phyloP scores from a whole-genome alignment of 2,888 invertebrate genomes.

The Chymomyza procnemis region DNA sequence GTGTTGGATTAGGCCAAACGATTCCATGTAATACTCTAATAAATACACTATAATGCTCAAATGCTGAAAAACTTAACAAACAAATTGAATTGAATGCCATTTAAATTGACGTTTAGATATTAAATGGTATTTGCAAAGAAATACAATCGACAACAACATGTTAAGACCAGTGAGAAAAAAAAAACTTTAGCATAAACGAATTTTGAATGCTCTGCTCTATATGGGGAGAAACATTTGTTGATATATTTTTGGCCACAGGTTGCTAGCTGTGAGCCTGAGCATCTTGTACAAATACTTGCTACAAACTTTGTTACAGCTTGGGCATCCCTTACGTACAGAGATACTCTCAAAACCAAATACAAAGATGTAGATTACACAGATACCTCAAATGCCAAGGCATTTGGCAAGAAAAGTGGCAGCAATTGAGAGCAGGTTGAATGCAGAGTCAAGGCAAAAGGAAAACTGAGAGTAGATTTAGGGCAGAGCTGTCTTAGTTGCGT shows the following conservation, averaged over 20 bases:
- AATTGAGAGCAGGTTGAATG: not conserved
- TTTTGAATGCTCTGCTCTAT: not conserved
- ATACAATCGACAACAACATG: not conserved
- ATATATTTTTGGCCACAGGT: too few relatives aligned
- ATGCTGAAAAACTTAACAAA: conserved; percentile 32
- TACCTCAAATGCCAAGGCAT: not conserved
- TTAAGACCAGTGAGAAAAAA: not conserved
- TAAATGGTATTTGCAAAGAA: not conserved
- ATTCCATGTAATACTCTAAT: not conserved
- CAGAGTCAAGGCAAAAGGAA: not conserved
- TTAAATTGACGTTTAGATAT: conserved; percentile 32
- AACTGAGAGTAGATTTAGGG: conserved; percentile 29
- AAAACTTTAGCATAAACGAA: not conserved
- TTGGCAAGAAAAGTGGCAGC: not conserved
- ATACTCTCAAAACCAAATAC: not conserved
- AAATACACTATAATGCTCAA: not conserved
- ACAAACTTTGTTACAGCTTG: not conserved
- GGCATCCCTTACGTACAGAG: not conserved
- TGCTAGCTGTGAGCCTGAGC: too few relatives aligned
- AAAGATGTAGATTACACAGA: not conserved
- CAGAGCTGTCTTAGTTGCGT: conserved; percentile 26
- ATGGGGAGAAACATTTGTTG: too few relatives aligned
- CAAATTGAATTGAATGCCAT: conserved; percentile 48
- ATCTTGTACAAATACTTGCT: not conserved
- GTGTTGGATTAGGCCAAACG: not conserved